Percentiles rank a stretch among this genome's conserved stretches.
Evolutionary conservation across 2,113 vertebrate species (phyloP).

Genomic region (Poeciliopsis turrubarensis): DNA sequence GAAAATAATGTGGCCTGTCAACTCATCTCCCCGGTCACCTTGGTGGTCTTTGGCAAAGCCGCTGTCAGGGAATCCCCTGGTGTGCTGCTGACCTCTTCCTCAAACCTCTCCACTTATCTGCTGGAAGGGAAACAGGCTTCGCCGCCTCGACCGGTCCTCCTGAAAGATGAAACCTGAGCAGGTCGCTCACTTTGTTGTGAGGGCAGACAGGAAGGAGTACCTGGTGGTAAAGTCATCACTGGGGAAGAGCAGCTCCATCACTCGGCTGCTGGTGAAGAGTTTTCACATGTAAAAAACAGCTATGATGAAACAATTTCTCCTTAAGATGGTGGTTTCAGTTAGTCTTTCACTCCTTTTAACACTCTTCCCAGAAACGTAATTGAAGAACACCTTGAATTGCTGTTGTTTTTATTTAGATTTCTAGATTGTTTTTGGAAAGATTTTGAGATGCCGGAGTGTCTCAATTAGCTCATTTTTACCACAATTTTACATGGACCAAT

Average conservation of each 20-base stretch:
- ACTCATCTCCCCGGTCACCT: constrained; percentile 60
- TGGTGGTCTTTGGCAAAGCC: constrained; percentile 72
- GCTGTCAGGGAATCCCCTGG: constrained; percentile 57
- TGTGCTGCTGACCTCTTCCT: constrained; percentile 68
- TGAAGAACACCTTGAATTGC: background rate
- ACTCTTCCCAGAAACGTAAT: too few species aligned
- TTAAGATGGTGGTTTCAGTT: background rate
- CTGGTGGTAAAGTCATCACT: constrained; percentile 67
- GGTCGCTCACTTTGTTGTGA: constrained; percentile 58
- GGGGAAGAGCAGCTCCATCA: constrained; percentile 32
- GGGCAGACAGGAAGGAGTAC: constrained; percentile 57
- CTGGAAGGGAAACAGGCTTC: constrained; percentile 58
- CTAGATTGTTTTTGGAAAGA: background rate
- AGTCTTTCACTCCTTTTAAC: background rate
- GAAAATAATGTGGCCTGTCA: constrained; percentile 58
- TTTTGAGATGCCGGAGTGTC: background rate
- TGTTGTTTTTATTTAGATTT: background rate
- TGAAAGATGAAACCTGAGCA: constrained; percentile 67
- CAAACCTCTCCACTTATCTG: constrained; percentile 64
- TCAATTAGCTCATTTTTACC: background rate
- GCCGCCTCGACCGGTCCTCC: constrained; percentile 46
- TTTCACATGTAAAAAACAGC: background rate
- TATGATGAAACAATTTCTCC: background rate
- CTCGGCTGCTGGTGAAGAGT: background rate
- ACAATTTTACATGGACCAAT: background rate